Conservation (phyloP, 2,113 vertebrate species). For the Podiceps cristatus region DNA sequence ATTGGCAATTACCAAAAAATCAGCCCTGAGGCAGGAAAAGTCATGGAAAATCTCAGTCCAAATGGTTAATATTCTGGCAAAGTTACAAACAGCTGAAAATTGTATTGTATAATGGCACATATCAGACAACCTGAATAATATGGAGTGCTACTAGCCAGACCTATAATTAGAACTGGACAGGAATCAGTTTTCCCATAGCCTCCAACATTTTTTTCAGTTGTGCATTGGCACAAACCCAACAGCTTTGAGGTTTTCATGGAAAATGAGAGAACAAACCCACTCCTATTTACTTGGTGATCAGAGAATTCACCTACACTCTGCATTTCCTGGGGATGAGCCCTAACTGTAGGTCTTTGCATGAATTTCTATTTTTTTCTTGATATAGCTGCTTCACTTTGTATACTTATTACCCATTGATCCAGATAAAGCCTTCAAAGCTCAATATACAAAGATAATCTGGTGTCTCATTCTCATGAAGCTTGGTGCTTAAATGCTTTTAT, state of each 20-base stretch:
- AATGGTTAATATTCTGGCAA: slow-evolving; percentile 15
- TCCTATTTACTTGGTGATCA: neutral
- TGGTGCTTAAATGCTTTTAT: neutral
- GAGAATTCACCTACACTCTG: neutral
- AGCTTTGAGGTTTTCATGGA: slow-evolving; percentile 10
- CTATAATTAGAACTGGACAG: slow-evolving; percentile 40
- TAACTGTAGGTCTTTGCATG: neutral
- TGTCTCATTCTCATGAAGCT: neutral
- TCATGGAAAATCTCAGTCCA: neutral
- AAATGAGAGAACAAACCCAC: neutral
- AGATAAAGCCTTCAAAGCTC: neutral
- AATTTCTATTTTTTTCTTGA: neutral
- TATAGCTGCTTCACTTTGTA: neutral
- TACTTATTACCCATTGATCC: neutral
- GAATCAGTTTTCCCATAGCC: slow-evolving; percentile 31
- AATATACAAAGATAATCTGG: neutral
- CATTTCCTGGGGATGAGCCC: neutral
- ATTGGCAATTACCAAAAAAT: neutral
- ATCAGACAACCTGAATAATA: slow-evolving; percentile 25
- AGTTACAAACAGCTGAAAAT: slow-evolving; percentile 9
- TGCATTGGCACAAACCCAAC: neutral
- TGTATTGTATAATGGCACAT: neutral
- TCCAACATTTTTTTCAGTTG: slow-evolving; percentile 5
- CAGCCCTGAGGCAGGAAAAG: neutral
- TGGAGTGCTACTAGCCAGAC: slow-evolving; percentile 5